Evolutionary conservation across 2,113 vertebrate species (phyloP).

Genomic region (Istiophorus platypterus): DNA sequence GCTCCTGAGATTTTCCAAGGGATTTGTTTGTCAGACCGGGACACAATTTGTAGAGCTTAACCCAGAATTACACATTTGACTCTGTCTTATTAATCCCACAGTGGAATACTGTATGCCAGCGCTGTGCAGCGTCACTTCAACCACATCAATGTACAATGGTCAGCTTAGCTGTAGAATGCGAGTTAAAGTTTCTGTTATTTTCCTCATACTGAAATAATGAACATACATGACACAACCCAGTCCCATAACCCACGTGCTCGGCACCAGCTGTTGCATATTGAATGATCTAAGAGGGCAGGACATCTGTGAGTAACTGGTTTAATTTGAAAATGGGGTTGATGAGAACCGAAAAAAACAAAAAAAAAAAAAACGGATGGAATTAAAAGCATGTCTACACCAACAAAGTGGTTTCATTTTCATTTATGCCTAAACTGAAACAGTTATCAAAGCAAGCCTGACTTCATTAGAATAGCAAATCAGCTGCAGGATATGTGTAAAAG

Average conservation of each 20-base stretch:
- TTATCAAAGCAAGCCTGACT: constrained; percentile 9
- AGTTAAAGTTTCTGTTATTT: constrained; percentile 21
- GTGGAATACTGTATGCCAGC: constrained; percentile 54
- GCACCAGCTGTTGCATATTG: constrained; percentile 1
- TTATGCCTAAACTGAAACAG: not conserved
- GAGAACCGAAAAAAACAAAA: too few relatives aligned
- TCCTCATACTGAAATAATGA: not conserved
- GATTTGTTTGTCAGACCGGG: constrained; percentile 71
- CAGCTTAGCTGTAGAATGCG: constrained; percentile 25
- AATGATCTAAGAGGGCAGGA: not conserved
- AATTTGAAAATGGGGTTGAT: constrained; percentile 9
- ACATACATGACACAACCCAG: not conserved
- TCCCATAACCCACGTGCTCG: constrained; percentile 9
- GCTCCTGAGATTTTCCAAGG: constrained; percentile 53
- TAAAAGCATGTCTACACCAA: constrained; percentile 12
- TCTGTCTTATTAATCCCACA: constrained; percentile 75
- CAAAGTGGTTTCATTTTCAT: constrained; percentile 14
- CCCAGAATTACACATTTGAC: constrained; percentile 73
- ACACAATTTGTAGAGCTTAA: constrained; percentile 77
- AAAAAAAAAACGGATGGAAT: constrained; percentile 23
- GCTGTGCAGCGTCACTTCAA: constrained; percentile 24
- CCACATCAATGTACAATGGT: constrained; percentile 42
- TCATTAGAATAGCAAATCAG: constrained; percentile 6
- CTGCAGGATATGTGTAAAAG: constrained; percentile 27
- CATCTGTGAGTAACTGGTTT: constrained; percentile 12